Conservation (phyloP, 2,797 vertebrate genomes). For the Prunella strophiata region DNA sequence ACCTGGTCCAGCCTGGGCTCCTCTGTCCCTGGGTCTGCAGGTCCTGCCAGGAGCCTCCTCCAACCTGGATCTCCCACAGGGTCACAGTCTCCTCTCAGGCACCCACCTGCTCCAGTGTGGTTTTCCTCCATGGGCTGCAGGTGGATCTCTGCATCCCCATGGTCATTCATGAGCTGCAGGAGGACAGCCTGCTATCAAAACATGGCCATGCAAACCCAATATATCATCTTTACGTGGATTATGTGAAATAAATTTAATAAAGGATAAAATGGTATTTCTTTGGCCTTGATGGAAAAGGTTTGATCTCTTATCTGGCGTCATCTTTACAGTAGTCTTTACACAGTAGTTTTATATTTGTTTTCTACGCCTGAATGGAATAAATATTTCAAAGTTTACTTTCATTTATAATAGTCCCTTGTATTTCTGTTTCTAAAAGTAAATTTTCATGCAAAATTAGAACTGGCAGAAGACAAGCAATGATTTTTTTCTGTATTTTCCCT, state of each 20-base stretch:
- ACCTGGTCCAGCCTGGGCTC: background rate
- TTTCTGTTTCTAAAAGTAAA: background rate
- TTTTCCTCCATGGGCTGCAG: background rate
- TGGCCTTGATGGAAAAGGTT: background rate
- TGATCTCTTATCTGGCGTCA: background rate
- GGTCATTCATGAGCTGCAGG: accelerated
- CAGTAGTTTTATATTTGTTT: background rate
- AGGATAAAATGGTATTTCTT: background rate
- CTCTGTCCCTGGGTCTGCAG: background rate
- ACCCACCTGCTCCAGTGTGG: background rate
- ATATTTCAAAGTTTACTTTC: background rate
- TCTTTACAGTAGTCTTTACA: background rate
- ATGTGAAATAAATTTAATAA: background rate
- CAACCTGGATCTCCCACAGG: too few species aligned
- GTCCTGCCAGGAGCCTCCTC: background rate
- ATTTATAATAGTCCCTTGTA: background rate
- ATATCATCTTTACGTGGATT: background rate
- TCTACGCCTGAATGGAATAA: background rate
- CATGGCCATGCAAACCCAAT: background rate
- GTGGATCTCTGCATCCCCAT: background rate
- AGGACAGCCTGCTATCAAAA: background rate
- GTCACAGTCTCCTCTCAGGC: background rate
- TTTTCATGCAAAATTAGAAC: background rate
- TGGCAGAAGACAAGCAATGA: background rate
- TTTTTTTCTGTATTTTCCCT: background rate